phyloP scores from a whole-genome alignment of 1,140 invertebrate species.

The roundworm (Caenorhabditis elegans) region WBcel235 BX284603.4:7389501-7390000 shows the following conservation, averaged over 20 bases:
- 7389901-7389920: slow-evolving; percentile 80
- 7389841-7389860: slow-evolving; percentile 81
- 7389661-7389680: slow-evolving; percentile 82
- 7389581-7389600: slow-evolving; percentile 33
- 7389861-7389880: slow-evolving; percentile 74
- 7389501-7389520: neutral
- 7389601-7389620: slow-evolving; percentile 69
- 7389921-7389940: too few relatives aligned
- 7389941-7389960: slow-evolving; percentile 61
- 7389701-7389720: slow-evolving; percentile 80
- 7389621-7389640: slow-evolving; percentile 81
- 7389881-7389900: slow-evolving; percentile 78
- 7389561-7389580: slow-evolving; percentile 26
- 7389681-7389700: slow-evolving; percentile 76
- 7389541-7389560: slow-evolving; percentile 34
- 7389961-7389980: slow-evolving; percentile 71
- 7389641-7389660: slow-evolving; percentile 87
- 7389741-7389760: slow-evolving; percentile 85
- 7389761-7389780: slow-evolving; percentile 77
- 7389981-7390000: slow-evolving; percentile 86
- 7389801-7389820: slow-evolving; percentile 77
- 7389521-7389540: neutral
- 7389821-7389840: slow-evolving; percentile 78
- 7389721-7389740: slow-evolving; percentile 76
- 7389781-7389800: slow-evolving; percentile 79